These are phyloP conservation scores for Echinometra lucunter DNA, from an alignment of 53 echinoderm and acorn worm genomes.

Conservation along the genomic window DNA sequence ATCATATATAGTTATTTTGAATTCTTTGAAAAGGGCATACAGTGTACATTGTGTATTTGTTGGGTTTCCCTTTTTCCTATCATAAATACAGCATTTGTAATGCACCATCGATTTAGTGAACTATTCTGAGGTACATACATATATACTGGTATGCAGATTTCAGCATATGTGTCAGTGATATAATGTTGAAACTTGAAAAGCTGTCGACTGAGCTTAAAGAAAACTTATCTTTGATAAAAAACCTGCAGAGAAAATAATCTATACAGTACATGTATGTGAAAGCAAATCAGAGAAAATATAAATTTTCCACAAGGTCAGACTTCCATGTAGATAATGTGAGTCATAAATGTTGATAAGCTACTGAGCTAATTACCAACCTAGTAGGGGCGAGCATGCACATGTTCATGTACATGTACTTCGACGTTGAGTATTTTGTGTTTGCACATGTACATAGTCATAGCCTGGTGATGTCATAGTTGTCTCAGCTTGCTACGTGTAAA, in stretches of 20 bases:
- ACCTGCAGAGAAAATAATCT: not conserved
- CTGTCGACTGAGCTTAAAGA: not conserved
- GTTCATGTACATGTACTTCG: not conserved
- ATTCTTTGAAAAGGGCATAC: too few species aligned
- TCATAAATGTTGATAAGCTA: not conserved
- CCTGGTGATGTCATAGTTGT: slow-evolving; percentile 20
- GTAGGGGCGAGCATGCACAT: not conserved
- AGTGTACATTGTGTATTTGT: too few species aligned
- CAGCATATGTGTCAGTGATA: too few species aligned
- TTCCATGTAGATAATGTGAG: not conserved
- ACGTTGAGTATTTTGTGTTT: too few species aligned
- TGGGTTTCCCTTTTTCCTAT: too few species aligned
- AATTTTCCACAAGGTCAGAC: not conserved
- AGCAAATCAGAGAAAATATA: not conserved
- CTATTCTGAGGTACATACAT: too few species aligned
- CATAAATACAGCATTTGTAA: too few species aligned
- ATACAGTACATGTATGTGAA: not conserved
- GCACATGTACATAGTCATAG: not conserved
- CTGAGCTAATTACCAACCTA: not conserved
- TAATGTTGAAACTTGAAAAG: too few species aligned
- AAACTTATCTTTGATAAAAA: not conserved
- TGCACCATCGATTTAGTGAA: too few species aligned
- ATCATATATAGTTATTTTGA: too few species aligned
- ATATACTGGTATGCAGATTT: too few species aligned
- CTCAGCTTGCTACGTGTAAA: slow-evolving; percentile 41